phyloP scores from a whole-genome alignment of 2,113 vertebrate genomes.

The Gallinago media region DNA sequence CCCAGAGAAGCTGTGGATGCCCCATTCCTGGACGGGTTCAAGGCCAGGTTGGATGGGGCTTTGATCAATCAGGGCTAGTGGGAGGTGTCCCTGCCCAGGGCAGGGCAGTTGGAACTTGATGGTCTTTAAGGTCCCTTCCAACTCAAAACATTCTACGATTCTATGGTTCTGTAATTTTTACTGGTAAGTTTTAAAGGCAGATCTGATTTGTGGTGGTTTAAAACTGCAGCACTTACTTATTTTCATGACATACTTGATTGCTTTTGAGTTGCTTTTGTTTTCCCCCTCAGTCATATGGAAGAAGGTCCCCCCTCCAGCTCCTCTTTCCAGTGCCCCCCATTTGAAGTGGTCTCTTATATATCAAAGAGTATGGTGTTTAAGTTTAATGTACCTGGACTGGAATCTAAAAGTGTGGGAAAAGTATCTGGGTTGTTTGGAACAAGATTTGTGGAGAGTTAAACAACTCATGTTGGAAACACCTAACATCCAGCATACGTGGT shows the following conservation, averaged over 20 bases:
- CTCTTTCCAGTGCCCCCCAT: rapidly evolving
- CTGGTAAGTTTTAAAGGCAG: not conserved
- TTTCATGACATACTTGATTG: not conserved
- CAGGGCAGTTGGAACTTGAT: no score
- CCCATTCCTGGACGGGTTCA: no score
- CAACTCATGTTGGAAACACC: not conserved
- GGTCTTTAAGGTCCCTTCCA: no score
- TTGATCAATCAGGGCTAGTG: no score
- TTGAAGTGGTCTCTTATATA: not conserved
- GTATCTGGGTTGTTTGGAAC: not conserved
- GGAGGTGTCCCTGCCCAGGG: no score
- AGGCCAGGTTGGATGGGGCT: no score
- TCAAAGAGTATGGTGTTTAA: not conserved
- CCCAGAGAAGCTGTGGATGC: no score
- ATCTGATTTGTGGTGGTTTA: not conserved
- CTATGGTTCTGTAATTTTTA: not conserved
- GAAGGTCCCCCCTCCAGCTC: rapidly evolving
- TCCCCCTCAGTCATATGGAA: not conserved
- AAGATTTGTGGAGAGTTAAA: not conserved
- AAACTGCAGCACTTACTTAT: not conserved
- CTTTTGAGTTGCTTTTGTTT: not conserved
- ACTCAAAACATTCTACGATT: no score
- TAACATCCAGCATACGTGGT: rapidly evolving
- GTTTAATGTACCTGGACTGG: not conserved
- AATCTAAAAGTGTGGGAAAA: not conserved